Percentiles rank a stretch among this genome's conserved stretches.
These are phyloP conservation scores for Syndactyla subalaris DNA, from an alignment of 2,797 vertebrate genomes.

Conservation along the genomic window DNA sequence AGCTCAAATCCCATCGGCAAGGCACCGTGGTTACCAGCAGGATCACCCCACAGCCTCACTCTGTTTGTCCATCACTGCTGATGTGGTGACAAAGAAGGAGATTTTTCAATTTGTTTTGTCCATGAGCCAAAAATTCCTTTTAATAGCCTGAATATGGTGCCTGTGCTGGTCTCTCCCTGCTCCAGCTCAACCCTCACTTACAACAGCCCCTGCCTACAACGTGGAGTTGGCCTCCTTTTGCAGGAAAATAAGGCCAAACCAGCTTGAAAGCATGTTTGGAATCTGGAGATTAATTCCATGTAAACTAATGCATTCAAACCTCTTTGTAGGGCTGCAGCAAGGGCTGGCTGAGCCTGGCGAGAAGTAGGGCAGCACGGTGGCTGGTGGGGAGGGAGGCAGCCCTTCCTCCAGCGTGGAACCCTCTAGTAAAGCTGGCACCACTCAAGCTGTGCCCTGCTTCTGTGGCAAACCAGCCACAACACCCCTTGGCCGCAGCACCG, in stretches of 20 bases:
- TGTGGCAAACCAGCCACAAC: fast-evolving
- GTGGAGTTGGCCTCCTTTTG: constrained; percentile 31
- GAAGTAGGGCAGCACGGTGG: constrained; percentile 15
- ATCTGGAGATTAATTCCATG: constrained; percentile 66
- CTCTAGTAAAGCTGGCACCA: not conserved
- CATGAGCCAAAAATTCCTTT: constrained; percentile 41
- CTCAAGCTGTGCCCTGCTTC: fast-evolving
- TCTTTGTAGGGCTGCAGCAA: constrained; percentile 36
- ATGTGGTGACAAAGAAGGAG: constrained; percentile 20
- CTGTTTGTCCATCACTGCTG: not conserved
- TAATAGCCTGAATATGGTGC: constrained; percentile 21
- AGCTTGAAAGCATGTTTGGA: constrained; percentile 61
- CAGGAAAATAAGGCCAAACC: constrained; percentile 50
- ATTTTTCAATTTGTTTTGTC: constrained; percentile 59
- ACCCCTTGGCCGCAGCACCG: fast-evolving
- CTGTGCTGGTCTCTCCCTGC: not conserved
- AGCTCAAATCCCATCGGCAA: not conserved
- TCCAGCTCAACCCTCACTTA: constrained; percentile 6
- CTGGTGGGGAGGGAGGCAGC: not conserved
- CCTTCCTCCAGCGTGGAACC: not conserved
- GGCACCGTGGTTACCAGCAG: not conserved
- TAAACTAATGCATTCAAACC: constrained; percentile 55
- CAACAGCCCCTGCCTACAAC: not conserved
- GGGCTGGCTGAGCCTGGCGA: constrained; percentile 21
- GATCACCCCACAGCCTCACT: not conserved